Conservation (phyloP, 2,797 vertebrate species). For the Rhinella marina region DNA sequence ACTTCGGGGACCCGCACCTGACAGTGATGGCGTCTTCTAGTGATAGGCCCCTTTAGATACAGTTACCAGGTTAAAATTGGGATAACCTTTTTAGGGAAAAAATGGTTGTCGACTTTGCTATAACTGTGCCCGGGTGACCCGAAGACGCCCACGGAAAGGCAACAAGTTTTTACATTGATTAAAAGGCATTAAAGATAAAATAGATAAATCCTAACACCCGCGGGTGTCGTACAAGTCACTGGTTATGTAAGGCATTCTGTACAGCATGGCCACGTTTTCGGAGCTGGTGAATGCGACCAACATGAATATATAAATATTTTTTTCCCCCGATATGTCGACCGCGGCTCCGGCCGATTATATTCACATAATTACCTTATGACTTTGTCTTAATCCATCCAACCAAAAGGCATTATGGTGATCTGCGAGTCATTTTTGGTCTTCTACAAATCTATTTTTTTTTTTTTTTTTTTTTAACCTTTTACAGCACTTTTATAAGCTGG, state of each 20-base stretch:
- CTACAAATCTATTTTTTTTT: slow-evolving; percentile 75
- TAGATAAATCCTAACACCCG: not conserved
- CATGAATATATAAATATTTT: not conserved
- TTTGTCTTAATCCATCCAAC: slow-evolving; percentile 80
- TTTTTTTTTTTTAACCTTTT: slow-evolving; percentile 71
- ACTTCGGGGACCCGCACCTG: no score
- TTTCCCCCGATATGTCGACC: not conserved
- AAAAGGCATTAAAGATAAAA: slow-evolving; percentile 28
- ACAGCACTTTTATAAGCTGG: slow-evolving; percentile 92
- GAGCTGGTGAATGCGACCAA: not conserved
- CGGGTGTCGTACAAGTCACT: not conserved
- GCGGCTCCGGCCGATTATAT: not conserved
- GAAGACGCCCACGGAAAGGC: slow-evolving; percentile 15
- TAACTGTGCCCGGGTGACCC: not conserved
- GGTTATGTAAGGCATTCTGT: slow-evolving; percentile 23
- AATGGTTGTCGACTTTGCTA: not conserved
- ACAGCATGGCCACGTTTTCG: slow-evolving; percentile 15
- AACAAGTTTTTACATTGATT: slow-evolving; percentile 4
- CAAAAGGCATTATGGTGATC: slow-evolving; percentile 99
- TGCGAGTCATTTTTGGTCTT: slow-evolving; percentile 92
- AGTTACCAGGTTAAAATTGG: not conserved
- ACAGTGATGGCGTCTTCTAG: no score
- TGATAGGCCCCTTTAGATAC: not conserved
- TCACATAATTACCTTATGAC: slow-evolving; percentile 42
- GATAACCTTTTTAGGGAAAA: not conserved